Evolutionary conservation across 2,113 vertebrate genomes (phyloP).

Genomic region (Psilopogon haemacephalus): DNA sequence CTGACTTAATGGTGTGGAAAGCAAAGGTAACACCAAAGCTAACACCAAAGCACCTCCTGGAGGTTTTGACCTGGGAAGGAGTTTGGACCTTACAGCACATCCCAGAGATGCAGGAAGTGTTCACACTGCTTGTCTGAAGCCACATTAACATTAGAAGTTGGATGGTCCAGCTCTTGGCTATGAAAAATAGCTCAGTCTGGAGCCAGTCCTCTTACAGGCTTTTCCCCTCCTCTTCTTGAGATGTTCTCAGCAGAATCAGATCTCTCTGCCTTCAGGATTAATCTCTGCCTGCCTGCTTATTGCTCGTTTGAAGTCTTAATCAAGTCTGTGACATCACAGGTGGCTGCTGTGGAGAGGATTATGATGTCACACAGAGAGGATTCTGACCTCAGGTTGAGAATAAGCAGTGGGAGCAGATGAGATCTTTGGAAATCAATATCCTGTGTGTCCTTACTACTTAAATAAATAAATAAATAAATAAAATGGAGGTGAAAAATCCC

Average conservation of each 20-base stretch:
- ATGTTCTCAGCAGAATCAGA: slow-evolving; percentile 63
- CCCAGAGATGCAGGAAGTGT: not conserved
- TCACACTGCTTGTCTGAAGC: not conserved
- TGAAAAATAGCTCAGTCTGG: slow-evolving; percentile 7
- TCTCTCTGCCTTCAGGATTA: slow-evolving; percentile 52
- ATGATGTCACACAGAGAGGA: slow-evolving; percentile 68
- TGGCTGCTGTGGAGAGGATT: slow-evolving; percentile 61
- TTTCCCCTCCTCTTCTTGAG: slow-evolving; percentile 52
- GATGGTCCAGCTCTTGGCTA: not conserved
- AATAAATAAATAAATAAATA: no score
- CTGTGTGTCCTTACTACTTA: slow-evolving; percentile 50
- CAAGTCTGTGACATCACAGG: slow-evolving; percentile 63
- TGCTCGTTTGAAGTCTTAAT: slow-evolving; percentile 69
- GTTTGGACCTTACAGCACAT: not conserved
- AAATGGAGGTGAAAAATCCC: slow-evolving; percentile 62
- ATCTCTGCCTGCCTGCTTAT: slow-evolving; percentile 40
- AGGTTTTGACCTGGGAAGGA: not conserved
- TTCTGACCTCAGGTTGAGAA: slow-evolving; percentile 64
- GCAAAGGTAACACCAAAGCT: not conserved
- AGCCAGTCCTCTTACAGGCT: slow-evolving; percentile 40
- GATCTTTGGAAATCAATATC: slow-evolving; percentile 52
- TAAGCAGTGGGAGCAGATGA: slow-evolving; percentile 44
- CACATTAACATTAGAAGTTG: not conserved
- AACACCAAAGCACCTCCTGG: not conserved
- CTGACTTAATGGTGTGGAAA: not conserved